Evolutionary conservation across 2,797 vertebrate genomes (phyloP), one percentile per base, ranked within the genome.

Genomic region (Steatocranus sp.): DNA sequence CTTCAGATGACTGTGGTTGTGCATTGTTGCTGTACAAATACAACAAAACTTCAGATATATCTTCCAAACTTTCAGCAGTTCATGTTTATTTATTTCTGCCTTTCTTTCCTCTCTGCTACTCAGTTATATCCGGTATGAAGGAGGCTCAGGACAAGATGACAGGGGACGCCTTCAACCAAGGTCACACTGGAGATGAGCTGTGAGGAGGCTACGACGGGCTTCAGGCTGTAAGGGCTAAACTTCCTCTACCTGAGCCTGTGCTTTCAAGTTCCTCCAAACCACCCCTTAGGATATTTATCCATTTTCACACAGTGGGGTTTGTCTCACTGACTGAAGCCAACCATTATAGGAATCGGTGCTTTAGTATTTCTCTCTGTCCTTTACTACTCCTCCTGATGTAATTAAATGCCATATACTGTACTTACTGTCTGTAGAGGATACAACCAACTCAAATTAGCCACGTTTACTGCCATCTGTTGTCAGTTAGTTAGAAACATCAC

Each of bases 131-230:
- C 3, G 96, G 97, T 10, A 99, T 99, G 98, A 98, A 98, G 91
- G 97, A 99, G 94, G 98, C 98, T 34, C 97, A 99, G 94, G 97
- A 98, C 90, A 98, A 96, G 91, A 95, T 99, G 91, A 99, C 98
- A 0, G 98, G 98, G 0, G 97, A 99, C 75, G 93, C 96, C 92
- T 98, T 97, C 94, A 97, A 96, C 86, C 96, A 93, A 46, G 93
- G 95, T 73, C 95, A 98, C 89, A 88, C 95, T 50, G 97, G 96
- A 80, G 98, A 99, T 6, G 96, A 97, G 89, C 95, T 97, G 91
- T 97, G 90, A 96, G 87, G 83, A 63, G 79, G 32, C 3, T 2
- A 51, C 5, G 63, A 5, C n/a, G 2, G 49, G 79, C 61, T 15
- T 81, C 86, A 32, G 89, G 91, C 88, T 89, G 82, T 49, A 94